Evolutionary conservation across 2,888 invertebrate species (phyloP).

Genomic region (Abscondita cerata): DNA sequence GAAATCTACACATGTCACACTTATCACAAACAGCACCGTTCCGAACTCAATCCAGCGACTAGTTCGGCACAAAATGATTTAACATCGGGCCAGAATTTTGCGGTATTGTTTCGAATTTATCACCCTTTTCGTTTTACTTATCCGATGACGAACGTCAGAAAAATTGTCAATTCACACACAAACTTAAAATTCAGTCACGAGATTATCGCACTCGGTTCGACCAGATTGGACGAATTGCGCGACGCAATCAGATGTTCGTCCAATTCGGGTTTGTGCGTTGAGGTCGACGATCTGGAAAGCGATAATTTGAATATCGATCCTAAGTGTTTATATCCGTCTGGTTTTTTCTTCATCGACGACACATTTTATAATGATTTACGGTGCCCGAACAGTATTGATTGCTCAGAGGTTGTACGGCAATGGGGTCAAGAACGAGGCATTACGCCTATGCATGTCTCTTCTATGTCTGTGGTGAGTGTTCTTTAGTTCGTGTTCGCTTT

Average conservation of each 20-base stretch:
- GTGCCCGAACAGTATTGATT: constrained; percentile 65
- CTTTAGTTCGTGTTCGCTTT: constrained; percentile 23
- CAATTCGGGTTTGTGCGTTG: constrained; percentile 68
- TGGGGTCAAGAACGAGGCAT: constrained; percentile 64
- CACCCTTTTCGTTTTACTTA: constrained; percentile 55
- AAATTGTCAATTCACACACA: constrained; percentile 35
- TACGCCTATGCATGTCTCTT: constrained; percentile 60
- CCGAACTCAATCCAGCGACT: not conserved
- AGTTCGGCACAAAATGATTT: constrained; percentile 34
- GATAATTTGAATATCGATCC: not conserved
- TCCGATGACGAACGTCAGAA: not conserved
- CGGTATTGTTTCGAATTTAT: constrained; percentile 62
- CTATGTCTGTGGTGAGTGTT: constrained; percentile 63
- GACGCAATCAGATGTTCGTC: constrained; percentile 78
- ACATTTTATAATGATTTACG: constrained; percentile 81
- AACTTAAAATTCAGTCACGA: constrained; percentile 63
- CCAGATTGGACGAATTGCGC: constrained; percentile 73
- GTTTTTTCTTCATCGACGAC: constrained; percentile 79
- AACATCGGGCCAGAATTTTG: constrained; percentile 54
- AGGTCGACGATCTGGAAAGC: constrained; percentile 60
- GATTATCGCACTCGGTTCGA: constrained; percentile 70
- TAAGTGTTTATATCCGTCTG: constrained; percentile 69
- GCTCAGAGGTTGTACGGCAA: constrained; percentile 68
- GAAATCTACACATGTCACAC: not conserved
- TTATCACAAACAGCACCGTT: not conserved